These are phyloP conservation scores for Redunca redunca DNA, from an alignment of 2,113 vertebrate species.

Conservation along the genomic window DNA sequence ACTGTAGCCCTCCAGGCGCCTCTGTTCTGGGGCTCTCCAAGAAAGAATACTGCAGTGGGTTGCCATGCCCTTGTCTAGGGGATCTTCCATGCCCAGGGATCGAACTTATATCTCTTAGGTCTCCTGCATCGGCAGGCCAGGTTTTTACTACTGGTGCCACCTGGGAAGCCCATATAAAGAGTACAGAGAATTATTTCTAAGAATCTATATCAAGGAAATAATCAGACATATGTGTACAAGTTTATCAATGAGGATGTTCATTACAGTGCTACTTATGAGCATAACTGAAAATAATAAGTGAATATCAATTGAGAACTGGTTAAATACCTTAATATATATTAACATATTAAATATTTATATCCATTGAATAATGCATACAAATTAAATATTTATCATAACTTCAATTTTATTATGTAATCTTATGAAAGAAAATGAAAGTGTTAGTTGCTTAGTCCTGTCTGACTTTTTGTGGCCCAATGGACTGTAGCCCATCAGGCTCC, in stretches of 20 bases:
- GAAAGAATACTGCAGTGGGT: not conserved
- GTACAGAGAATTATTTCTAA: not conserved
- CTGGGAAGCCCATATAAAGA: not conserved
- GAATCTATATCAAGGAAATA: not conserved
- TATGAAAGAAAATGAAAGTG: not conserved
- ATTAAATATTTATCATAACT: not conserved
- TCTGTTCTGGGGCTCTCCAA: not conserved
- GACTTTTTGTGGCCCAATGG: not conserved
- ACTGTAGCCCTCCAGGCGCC: not conserved
- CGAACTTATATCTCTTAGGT: not conserved
- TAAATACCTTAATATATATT: not conserved
- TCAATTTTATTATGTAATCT: not conserved
- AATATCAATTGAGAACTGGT: not conserved
- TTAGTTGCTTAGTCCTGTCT: not conserved
- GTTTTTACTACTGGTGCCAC: not conserved
- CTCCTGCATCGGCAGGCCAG: not conserved
- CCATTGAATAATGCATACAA: not conserved
- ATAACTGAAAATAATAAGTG: not conserved
- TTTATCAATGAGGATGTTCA: not conserved
- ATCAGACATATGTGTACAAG: not conserved
- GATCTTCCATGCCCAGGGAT: not conserved
- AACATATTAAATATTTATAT: not conserved
- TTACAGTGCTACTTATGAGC: not conserved
- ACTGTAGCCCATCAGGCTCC: not conserved
- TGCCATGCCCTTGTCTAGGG: not conserved